phyloP scores from a whole-genome alignment of 2,888 invertebrate genomes.

The Epistrophella euchroma region DNA sequence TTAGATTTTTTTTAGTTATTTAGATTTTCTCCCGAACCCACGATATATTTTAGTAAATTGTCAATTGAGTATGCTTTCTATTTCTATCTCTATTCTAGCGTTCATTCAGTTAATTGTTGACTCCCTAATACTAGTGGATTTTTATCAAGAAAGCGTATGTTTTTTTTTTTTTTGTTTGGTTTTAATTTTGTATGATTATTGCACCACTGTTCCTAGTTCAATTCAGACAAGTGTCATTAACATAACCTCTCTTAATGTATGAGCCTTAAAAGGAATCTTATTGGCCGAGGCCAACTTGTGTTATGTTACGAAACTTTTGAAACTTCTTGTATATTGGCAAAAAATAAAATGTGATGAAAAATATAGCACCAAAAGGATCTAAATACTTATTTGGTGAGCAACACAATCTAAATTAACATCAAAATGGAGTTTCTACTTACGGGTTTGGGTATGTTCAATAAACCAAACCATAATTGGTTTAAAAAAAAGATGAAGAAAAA shows the following conservation, averaged over 20 bases:
- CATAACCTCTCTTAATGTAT: conserved; percentile 65
- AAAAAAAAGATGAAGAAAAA: background rate
- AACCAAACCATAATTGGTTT: too few species aligned
- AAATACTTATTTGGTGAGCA: conserved; percentile 26
- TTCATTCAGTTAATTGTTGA: too few species aligned
- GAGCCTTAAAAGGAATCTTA: conserved; percentile 35
- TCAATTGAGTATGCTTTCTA: too few species aligned
- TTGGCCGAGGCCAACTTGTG: conserved; percentile 53
- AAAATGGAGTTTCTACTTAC: background rate
- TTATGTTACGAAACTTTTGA: conserved; percentile 15
- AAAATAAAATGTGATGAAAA: conserved; percentile 34
- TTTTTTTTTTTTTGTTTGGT: background rate
- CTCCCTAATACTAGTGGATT: too few species aligned
- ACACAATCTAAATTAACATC: conserved; percentile 9
- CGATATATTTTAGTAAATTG: too few species aligned
- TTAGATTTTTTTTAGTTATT: too few species aligned
- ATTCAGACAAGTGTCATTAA: conserved; percentile 61
- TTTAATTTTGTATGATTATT: background rate
- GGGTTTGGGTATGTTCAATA: background rate
- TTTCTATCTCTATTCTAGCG: too few species aligned
- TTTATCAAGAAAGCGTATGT: too few species aligned
- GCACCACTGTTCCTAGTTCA: conserved; percentile 12
- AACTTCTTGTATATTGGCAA: conserved; percentile 2
- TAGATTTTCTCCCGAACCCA: too few species aligned
- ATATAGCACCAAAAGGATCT: conserved; percentile 29